Conservation (phyloP, 1,140 invertebrate genomes). For the Pararge aegeria region DNA sequence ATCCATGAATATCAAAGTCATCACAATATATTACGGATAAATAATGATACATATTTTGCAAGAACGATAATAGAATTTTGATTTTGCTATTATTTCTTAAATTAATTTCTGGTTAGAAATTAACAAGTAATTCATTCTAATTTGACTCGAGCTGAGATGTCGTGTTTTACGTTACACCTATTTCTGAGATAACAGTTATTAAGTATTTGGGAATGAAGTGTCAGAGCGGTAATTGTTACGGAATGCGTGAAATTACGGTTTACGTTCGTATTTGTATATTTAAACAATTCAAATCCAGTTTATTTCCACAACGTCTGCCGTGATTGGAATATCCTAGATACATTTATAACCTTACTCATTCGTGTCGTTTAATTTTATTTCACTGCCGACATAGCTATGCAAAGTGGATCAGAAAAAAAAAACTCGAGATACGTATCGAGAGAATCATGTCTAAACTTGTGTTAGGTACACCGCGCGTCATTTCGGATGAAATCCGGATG, state of each 20-base stretch:
- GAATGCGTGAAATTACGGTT: constrained; percentile 19
- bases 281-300: constrained; percentile 38
- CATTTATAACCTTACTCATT: constrained; percentile 56
- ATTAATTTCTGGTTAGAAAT: too few species aligned
- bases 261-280: constrained; percentile 32
- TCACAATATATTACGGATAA: background rate
- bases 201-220: too few species aligned
- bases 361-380: constrained; percentile 45
- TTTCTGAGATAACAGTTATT: too few species aligned
- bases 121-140: too few species aligned
- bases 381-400: constrained; percentile 50
- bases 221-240: background rate
- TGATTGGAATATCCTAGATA: constrained; percentile 49
- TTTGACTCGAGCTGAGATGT: too few species aligned
- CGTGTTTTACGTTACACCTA: too few species aligned
- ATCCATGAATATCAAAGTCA: background rate
- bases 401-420: constrained; percentile 58
- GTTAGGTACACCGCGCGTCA: constrained; percentile 52
- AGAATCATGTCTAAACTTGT: constrained; percentile 71
- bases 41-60: background rate
- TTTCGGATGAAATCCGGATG: constrained; percentile 59
- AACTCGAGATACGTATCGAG: constrained; percentile 47
- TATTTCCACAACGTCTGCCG: constrained; percentile 40
- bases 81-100: too few species aligned
- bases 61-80: too few species aligned